A percentile compares a stretch with the other conserved stretches of the same genome.
Evolutionary conservation across 2,113 vertebrate genomes (phyloP).

Genomic region (Elaphurus davidianus): DNA sequence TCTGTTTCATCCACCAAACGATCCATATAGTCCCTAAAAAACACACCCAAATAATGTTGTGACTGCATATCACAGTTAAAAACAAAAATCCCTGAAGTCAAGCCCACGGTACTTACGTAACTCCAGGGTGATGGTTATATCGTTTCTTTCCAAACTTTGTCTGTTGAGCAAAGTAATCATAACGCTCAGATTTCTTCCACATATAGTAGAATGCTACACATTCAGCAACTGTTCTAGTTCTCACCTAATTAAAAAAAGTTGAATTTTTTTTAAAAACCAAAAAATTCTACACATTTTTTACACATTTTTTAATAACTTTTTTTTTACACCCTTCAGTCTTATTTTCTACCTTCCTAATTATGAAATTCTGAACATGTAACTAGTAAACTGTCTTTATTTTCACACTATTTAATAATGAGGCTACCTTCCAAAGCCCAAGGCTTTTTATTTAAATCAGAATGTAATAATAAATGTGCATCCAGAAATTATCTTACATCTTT

Average conservation of each 20-base stretch:
- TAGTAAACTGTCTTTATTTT: neutral
- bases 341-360: neutral
- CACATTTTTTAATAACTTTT: neutral
- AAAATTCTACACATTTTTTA: neutral
- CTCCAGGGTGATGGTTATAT: constrained; percentile 96
- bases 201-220: constrained; percentile 99
- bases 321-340: neutral
- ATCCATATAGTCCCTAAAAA: constrained; percentile 95
- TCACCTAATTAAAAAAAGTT: constrained; percentile 84
- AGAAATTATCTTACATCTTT: neutral
- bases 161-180: constrained; percentile 97
- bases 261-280: neutral
- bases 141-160: constrained; percentile 98
- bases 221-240: constrained; percentile 94
- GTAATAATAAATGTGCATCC: neutral
- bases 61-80: neutral
- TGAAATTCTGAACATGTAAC: neutral
- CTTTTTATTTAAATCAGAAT: neutral
- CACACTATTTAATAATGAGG: neutral
- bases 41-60: neutral
- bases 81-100: neutral
- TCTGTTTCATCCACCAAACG: constrained; percentile 97
- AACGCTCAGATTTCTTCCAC: constrained; percentile 99
- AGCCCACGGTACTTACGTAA: constrained; percentile 90
- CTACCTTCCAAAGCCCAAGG: neutral